Evolutionary conservation across 2,113 vertebrate genomes (phyloP).

Genomic region (Vidua macroura): DNA sequence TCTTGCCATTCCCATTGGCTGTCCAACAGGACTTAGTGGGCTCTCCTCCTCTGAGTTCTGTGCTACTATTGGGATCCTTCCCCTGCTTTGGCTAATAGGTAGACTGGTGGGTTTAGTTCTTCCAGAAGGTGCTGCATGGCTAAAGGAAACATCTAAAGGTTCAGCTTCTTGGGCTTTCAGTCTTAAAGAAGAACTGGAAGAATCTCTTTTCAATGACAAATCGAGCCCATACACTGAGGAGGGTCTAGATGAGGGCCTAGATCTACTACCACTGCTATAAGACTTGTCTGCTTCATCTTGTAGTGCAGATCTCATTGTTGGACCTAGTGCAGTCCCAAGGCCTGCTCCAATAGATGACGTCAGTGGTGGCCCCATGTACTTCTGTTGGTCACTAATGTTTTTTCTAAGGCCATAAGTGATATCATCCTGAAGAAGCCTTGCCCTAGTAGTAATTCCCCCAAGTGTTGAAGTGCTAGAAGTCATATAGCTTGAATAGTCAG

Average conservation of each 20-base stretch:
- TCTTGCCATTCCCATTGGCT: slow-evolving; percentile 99
- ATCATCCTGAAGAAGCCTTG: slow-evolving; percentile 94
- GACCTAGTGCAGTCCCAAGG: slow-evolving; percentile 83
- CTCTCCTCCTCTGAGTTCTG: slow-evolving; percentile 99
- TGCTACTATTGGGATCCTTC: slow-evolving; percentile 94
- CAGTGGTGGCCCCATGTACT: slow-evolving; percentile 86
- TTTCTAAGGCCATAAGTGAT: slow-evolving; percentile 96
- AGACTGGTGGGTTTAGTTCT: slow-evolving; percentile 96
- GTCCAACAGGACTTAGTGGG: slow-evolving; percentile 95
- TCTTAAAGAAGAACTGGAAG: slow-evolving; percentile 93
- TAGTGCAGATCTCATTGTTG: slow-evolving; percentile 78
- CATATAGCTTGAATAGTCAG: slow-evolving; percentile 91
- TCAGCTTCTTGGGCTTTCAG: slow-evolving; percentile 91
- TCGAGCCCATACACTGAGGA: slow-evolving; percentile 97
- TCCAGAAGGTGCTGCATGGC: slow-evolving; percentile 84
- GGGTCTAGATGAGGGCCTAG: slow-evolving; percentile 92
- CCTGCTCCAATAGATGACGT: slow-evolving; percentile 84
- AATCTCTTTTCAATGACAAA: slow-evolving; percentile 93
- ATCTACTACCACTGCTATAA: slow-evolving; percentile 89
- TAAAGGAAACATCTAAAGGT: slow-evolving; percentile 88
- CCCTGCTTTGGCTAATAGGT: slow-evolving; percentile 96
- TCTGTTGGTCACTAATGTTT: slow-evolving; percentile 96
- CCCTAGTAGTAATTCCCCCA: slow-evolving; percentile 87
- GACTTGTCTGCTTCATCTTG: slow-evolving; percentile 90
- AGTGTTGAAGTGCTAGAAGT: slow-evolving; percentile 88